phyloP scores from a whole-genome alignment of 2,113 vertebrate species.

The Aplodontia rufa region DNA sequence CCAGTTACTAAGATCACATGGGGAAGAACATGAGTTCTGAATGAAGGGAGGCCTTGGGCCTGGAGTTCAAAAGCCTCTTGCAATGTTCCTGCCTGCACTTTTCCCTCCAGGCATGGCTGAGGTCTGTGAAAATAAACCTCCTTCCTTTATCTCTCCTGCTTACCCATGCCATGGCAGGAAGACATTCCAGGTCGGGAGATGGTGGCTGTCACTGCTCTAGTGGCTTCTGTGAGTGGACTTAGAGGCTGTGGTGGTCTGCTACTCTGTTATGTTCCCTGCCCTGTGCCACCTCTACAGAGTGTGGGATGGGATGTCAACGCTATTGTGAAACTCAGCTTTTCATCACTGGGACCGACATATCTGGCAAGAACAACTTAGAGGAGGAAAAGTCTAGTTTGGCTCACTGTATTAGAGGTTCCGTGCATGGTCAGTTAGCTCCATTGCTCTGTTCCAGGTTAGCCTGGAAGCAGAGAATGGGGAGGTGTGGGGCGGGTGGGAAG shows the following conservation, averaged over 20 bases:
- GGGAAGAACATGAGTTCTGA: background rate
- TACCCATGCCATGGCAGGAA: rapidly evolving
- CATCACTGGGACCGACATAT: no score
- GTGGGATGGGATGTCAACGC: background rate
- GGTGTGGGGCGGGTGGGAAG: no score
- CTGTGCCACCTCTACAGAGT: background rate
- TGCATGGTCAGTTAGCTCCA: no score
- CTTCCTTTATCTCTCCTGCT: background rate
- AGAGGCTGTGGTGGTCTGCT: background rate
- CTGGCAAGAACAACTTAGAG: no score
- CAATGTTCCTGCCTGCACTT: background rate
- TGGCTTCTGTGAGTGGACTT: background rate
- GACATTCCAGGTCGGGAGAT: background rate
- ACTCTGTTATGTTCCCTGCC: background rate
- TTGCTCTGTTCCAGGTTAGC: no score
- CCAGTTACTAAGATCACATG: background rate
- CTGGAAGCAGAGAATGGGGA: no score
- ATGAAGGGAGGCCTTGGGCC: background rate
- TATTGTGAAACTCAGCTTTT: no score
- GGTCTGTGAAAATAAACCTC: background rate
- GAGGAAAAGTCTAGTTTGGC: no score
- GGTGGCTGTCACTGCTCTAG: background rate
- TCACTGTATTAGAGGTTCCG: no score
- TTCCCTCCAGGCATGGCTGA: background rate
- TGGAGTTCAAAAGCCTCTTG: background rate